phyloP scores from a whole-genome alignment of 2,113 vertebrate genomes.

The Indicator maculatus region DNA sequence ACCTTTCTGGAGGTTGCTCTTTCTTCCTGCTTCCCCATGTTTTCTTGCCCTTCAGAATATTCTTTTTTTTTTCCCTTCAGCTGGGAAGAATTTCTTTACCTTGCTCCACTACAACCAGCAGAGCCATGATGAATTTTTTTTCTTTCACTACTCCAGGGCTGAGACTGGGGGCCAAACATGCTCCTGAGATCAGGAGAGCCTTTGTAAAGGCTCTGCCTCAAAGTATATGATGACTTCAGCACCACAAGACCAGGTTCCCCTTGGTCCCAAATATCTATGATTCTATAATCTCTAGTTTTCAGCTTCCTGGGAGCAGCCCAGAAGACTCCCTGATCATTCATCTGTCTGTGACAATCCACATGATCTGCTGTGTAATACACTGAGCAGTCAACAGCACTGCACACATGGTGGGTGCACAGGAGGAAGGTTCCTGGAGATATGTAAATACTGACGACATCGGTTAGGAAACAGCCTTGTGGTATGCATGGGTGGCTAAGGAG shows the following conservation, averaged over 20 bases:
- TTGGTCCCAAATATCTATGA: not conserved
- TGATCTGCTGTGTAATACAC: not conserved
- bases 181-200: not conserved
- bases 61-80: not conserved
- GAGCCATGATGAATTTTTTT: not conserved
- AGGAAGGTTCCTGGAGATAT: not conserved
- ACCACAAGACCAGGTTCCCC: not conserved
- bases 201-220: not conserved
- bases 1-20: not conserved
- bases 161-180: fast-evolving
- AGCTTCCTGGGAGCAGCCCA: not conserved
- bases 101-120: not conserved
- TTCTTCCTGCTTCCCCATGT: not conserved
- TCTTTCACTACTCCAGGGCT: not conserved
- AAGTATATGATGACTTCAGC: not conserved
- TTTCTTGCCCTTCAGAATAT: not conserved
- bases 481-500: not conserved
- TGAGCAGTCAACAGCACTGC: not conserved
- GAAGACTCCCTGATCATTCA: not conserved
- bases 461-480: not conserved
- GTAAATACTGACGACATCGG: not conserved
- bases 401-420: fast-evolving
- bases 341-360: not conserved
- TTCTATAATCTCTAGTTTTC: not conserved
- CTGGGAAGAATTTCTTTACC: not conserved